A percentile compares a stretch with the other conserved stretches of the same genome.
These are phyloP conservation scores for Ashinkailepas kermadecensis DNA, from an alignment of 2,888 invertebrate genomes.

Conservation along the genomic window DNA sequence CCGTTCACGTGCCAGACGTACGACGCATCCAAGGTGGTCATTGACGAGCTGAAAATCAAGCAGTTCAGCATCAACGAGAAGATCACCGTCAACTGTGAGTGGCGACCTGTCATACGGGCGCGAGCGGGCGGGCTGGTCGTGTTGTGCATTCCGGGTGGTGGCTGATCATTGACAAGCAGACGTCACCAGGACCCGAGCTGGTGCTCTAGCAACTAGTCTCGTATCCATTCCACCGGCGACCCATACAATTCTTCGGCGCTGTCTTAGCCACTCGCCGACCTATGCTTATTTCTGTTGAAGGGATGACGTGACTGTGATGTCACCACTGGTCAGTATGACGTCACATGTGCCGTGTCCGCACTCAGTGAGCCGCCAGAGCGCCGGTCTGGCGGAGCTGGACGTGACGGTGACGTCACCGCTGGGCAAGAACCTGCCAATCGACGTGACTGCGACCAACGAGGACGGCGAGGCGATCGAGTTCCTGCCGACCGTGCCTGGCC, in stretches of 20 bases:
- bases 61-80: slow-evolving; percentile 59
- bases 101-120: not conserved
- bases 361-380: slow-evolving; percentile 67
- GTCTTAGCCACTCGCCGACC: too few species aligned
- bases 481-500: slow-evolving; percentile 74
- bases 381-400: slow-evolving; percentile 76
- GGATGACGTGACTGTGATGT: not conserved
- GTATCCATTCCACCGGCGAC: too few species aligned
- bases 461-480: slow-evolving; percentile 72
- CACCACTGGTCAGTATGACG: slow-evolving; percentile 33
- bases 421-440: slow-evolving; percentile 71
- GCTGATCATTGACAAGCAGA: too few species aligned
- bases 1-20: slow-evolving; percentile 90
- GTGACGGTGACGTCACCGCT: slow-evolving; percentile 80
- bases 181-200: too few species aligned
- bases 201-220: too few species aligned
- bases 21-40: slow-evolving; percentile 71
- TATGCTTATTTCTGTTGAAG: too few species aligned
- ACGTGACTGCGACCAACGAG: slow-evolving; percentile 51
- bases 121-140: too few species aligned
- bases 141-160: too few species aligned
- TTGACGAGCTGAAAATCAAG: slow-evolving; percentile 54
- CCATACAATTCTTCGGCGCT: too few species aligned
- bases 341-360: slow-evolving; percentile 27
- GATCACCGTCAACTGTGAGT: slow-evolving; percentile 67